Evolutionary conservation across 2,797 vertebrate genomes (phyloP), one percentile per base, ranked within the genome.

Genomic region (Chelon auratus): DNA sequence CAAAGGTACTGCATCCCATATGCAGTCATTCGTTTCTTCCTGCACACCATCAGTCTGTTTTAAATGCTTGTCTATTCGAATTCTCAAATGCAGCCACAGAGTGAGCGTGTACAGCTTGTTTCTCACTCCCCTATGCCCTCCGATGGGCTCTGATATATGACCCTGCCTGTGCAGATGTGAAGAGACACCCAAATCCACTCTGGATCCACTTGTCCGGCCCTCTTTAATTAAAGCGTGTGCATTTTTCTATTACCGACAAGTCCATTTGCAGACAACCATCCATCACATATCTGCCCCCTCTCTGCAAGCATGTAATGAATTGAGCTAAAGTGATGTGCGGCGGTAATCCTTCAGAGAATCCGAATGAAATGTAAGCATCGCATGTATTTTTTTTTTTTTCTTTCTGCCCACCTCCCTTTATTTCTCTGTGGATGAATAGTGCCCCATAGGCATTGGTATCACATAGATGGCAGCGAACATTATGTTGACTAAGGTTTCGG

Each of bases 201-300:
- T 80, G 75, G 79, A 88, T 81, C 70, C 82, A 76, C 86, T 92
- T 89, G 89, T 86, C 89, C 90, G 54, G 68, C 81, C 78, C 81
- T 87, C 90, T 91, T 94, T 94, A 94, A 93, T 94, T 93, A 93
- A 92, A 91, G 73, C 43, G 15, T 79, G 77, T 80, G 84, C 90
- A 92, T 94, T 93, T 93, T 92, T 93, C 92, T 90, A 92, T 93
- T 86, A 86, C 86, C 60, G 87, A 92, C 85, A 87, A 91, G 86
- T 88, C 91, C 93, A 93, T 95, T 93, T 94, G 77, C 90, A 89
- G 89, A 93, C 85, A 90, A 90, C 88, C 90, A 93, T 94, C 92
- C 87, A 93, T 95, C 93, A 92, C 82, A 72, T 80, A 80, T 83
- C 86, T 87, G 75, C 83, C 82, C 85, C 82, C 85, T 91, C 88